Evolutionary conservation across 1,140 invertebrate genomes (phyloP), one percentile per base, ranked within the genome.

Genomic region (Lutraria rhynchaena): DNA sequence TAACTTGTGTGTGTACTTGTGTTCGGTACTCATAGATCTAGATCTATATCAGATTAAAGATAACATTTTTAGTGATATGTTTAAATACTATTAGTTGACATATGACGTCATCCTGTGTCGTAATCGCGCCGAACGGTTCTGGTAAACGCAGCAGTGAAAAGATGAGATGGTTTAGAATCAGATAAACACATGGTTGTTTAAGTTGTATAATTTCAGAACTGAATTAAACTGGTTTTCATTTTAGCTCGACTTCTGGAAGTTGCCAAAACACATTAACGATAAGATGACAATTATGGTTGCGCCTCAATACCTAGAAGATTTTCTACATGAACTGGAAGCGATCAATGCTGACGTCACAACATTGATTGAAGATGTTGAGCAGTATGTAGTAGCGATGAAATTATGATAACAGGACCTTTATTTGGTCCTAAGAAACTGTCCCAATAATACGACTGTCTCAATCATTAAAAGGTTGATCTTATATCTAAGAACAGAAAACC

Each of bases 241-340:
- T 44, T 35, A 77, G 75, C 61, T 77, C 3, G 75, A 77, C 33
- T 55, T 77, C 5, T 77, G 75, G 75, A 77, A 77, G 61, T 24
- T 67, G 29, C 75, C 75, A 4, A 65, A 67, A 22, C 75, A 77
- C 29, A 11, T 57, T 2, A 77, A 77, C 27, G 75, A 77, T 31
- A 19, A 44, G 9, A 37, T 67, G 61, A 19, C 29, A 11, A 61
- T 65, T 27, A n/a, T 29, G 2, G 75, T 77, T 29, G 46, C 35
- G 0, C 75, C 75, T 22, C 60, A 77, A 24, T 22, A 77, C 24
- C 29, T 67, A 15, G 33, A 65, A 35, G n/a, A 1, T 9, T 51
- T 77, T 4, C 7, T 77, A 17, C 19, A 37, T 19, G 24, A 77
- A 37, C 61, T 77, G 0, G 19, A 55, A 15, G n/a, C 41, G 29